Percentiles rank a stretch among this genome's conserved stretches.
Conservation (phyloP, 37 sponge, comb jelly and placozoan species). For the Corticium candelabrum region DNA sequence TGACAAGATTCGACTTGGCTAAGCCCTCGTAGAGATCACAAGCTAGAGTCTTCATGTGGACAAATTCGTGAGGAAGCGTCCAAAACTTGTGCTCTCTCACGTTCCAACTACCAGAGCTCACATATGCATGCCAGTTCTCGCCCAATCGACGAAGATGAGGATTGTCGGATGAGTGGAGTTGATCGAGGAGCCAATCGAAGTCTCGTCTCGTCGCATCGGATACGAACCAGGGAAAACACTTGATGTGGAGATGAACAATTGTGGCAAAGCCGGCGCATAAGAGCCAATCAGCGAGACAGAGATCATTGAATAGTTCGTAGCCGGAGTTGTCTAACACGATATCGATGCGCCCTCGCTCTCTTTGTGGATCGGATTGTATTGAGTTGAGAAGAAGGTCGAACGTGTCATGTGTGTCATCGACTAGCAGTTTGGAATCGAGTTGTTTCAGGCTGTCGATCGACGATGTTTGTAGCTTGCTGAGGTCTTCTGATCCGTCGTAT, state of each 20-base stretch:
- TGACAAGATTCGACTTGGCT: constrained; percentile 42
- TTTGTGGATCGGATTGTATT: constrained; percentile 7
- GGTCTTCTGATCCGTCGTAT: constrained; percentile 51
- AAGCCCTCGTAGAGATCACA: constrained; percentile 72
- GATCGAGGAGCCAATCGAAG: constrained; percentile 66
- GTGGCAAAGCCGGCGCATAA: constrained; percentile 35
- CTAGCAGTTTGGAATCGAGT: constrained; percentile 48
- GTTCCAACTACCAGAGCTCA: constrained; percentile 38
- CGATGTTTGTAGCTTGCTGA: neutral
- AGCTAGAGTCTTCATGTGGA: constrained; percentile 60
- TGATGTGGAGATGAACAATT: constrained; percentile 67
- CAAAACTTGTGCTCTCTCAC: constrained; percentile 75
- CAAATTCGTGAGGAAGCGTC: constrained; percentile 81
- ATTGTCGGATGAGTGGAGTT: constrained; percentile 22
- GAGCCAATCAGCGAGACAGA: constrained; percentile 84
- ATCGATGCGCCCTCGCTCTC: constrained; percentile 43
- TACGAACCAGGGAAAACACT: constrained; percentile 97
- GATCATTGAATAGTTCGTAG: constrained; percentile 85
- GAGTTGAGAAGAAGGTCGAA: constrained; percentile 53
- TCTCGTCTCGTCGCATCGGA: constrained; percentile 76
- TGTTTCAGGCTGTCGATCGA: constrained; percentile 10
- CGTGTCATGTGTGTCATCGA: constrained; percentile 42
- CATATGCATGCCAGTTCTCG: constrained; percentile 32
- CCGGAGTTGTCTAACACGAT: constrained; percentile 94
- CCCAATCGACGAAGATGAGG: constrained; percentile 35